Conservation (phyloP, 2,888 invertebrate species). For the Spatulosminthurus flaviceps region DNA sequence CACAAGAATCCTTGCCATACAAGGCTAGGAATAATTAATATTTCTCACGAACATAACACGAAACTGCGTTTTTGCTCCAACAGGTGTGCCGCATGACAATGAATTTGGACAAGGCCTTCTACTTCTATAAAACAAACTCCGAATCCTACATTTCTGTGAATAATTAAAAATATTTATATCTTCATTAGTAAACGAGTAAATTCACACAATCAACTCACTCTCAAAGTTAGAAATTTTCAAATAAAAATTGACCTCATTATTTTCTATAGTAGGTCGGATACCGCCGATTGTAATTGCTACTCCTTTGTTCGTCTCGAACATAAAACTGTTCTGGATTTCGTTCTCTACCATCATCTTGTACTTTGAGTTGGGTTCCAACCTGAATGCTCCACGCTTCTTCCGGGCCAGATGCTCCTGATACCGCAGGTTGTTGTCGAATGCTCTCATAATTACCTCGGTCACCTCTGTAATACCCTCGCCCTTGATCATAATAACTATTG, state of each 20-base stretch:
- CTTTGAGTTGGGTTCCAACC: conserved; percentile 61
- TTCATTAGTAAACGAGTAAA: too few relatives aligned
- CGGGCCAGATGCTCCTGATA: neutral
- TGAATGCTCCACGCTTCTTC: conserved; percentile 57
- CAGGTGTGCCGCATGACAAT: too few relatives aligned
- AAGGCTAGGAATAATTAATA: neutral
- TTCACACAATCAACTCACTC: too few relatives aligned
- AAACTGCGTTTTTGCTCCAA: neutral
- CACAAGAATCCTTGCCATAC: neutral
- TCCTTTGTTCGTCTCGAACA: conserved; percentile 57
- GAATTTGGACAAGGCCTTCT: too few relatives aligned
- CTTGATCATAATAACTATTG: conserved; percentile 36
- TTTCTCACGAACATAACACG: neutral
- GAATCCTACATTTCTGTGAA: neutral
- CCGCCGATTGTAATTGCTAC: conserved; percentile 27
- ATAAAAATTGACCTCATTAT: too few relatives aligned
- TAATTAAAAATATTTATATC: neutral
- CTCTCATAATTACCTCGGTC: conserved; percentile 15
- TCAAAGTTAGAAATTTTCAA: too few relatives aligned
- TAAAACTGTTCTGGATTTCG: conserved; percentile 58
- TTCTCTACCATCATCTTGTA: conserved; percentile 61
- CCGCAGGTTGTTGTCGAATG: neutral
- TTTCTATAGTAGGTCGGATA: conserved; percentile 30
- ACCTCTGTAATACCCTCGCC: conserved; percentile 27
- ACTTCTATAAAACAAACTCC: neutral